These are phyloP conservation scores for Drosophila histrio DNA, from an alignment of 2,888 invertebrate species.

Conservation along the genomic window DNA sequence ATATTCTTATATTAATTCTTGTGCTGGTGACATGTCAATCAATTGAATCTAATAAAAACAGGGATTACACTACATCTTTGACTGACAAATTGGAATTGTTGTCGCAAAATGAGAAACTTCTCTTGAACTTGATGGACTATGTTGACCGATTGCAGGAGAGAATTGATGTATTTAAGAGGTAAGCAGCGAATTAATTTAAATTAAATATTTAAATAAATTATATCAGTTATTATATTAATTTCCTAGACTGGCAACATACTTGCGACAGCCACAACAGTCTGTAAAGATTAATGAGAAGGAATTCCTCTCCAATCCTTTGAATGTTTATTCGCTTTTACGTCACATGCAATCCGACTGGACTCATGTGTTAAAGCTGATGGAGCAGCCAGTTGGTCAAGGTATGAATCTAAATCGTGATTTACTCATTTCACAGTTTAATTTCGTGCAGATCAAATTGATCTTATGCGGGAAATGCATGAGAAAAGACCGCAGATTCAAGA, in stretches of 20 bases:
- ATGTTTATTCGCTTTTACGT: conserved; percentile 45
- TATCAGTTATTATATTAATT: no score
- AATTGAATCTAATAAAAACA: background rate
- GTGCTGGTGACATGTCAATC: background rate
- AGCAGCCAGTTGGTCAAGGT: conserved; percentile 38
- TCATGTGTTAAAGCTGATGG: conserved; percentile 19
- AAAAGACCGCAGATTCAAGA: conserved; percentile 15
- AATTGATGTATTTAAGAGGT: conserved; percentile 21
- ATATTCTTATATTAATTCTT: background rate
- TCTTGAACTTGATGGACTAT: conserved; percentile 30
- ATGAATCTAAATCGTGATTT: background rate
- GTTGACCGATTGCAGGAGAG: conserved; percentile 20
- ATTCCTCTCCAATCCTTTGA: conserved; percentile 49
- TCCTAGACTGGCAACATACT: conserved; percentile 28
- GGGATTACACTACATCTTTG: background rate
- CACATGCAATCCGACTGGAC: conserved; percentile 51
- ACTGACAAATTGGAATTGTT: conserved; percentile 20
- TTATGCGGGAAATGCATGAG: background rate
- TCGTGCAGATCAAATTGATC: conserved; percentile 39
- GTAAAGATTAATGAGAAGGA: conserved; percentile 36
- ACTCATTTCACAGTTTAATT: background rate
- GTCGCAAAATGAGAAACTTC: conserved; percentile 15
- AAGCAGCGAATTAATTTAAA: background rate
- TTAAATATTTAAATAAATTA: no score
- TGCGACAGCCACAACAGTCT: conserved; percentile 14